phyloP scores from a whole-genome alignment of 2,888 invertebrate species.

The Argyra leucocephala region DNA sequence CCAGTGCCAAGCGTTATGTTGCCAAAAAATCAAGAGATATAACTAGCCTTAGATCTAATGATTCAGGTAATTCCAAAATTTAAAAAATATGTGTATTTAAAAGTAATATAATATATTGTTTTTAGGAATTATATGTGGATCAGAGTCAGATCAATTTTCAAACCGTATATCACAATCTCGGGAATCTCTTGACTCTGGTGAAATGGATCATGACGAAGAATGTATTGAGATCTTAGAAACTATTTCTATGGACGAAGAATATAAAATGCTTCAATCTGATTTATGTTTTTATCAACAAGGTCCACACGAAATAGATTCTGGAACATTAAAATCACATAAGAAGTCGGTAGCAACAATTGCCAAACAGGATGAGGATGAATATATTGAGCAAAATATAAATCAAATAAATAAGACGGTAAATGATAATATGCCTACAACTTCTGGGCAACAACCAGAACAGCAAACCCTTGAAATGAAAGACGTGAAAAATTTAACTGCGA shows the following conservation, averaged over 20 bases:
- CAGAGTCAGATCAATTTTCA: constrained; percentile 44
- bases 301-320: constrained; percentile 35
- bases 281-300: constrained; percentile 38
- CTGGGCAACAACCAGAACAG: constrained; percentile 11
- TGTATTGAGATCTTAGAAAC: constrained; percentile 45
- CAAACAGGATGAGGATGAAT: constrained; percentile 26
- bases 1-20: constrained; percentile 10
- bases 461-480: constrained; percentile 15
- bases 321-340: constrained; percentile 36
- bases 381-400: constrained; percentile 21
- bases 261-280: constrained; percentile 40
- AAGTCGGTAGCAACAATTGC: constrained; percentile 27
- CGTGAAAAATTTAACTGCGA: constrained; percentile 28
- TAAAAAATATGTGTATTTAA: background rate
- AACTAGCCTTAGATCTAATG: constrained; percentile 51
- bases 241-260: constrained; percentile 43
- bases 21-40: constrained; percentile 45
- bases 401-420: constrained; percentile 26
- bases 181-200: constrained; percentile 64
- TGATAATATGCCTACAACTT: constrained; percentile 29
- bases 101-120: constrained; percentile 11
- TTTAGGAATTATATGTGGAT: constrained; percentile 48
- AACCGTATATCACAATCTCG: constrained; percentile 51
- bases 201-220: constrained; percentile 52
- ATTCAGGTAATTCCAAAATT: constrained; percentile 40